phyloP scores from a whole-genome alignment of 2,113 vertebrate species.

The Zonotrichia leucophrys region DNA sequence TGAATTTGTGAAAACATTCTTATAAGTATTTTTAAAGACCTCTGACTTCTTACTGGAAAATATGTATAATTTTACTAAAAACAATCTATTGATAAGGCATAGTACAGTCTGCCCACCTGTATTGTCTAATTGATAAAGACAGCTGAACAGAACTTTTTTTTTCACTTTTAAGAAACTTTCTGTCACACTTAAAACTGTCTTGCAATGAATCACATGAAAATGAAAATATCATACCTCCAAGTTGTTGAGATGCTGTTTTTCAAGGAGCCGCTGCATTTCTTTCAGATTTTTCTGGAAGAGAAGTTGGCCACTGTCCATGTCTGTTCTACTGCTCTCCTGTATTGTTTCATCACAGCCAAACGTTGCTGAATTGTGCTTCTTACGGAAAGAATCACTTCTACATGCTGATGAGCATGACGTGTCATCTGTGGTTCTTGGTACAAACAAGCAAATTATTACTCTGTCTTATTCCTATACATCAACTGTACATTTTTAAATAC shows the following conservation, averaged over 20 bases:
- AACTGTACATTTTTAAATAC: not conserved
- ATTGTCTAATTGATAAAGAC: not conserved
- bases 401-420: conserved; percentile 68
- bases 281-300: conserved; percentile 73
- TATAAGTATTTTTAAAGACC: not conserved
- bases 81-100: not conserved
- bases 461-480: not conserved
- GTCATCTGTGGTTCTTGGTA: conserved; percentile 73
- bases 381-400: conserved; percentile 59
- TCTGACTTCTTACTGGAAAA: not conserved
- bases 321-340: conserved; percentile 68
- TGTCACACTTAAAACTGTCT: not conserved
- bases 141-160: not conserved
- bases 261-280: conserved; percentile 73
- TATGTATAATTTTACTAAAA: not conserved
- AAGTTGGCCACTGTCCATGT: conserved; percentile 57
- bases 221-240: conserved; percentile 69
- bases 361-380: conserved; percentile 63
- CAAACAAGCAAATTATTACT: conserved; percentile 58
- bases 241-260: conserved; percentile 72
- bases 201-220: not conserved
- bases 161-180: not conserved
- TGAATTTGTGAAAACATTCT: not conserved
- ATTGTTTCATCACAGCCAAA: conserved; percentile 68
- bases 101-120: not conserved